These are phyloP conservation scores for Microctonus aethiopoides DNA, from an alignment of 2,888 invertebrate species.

Conservation along the genomic window DNA sequence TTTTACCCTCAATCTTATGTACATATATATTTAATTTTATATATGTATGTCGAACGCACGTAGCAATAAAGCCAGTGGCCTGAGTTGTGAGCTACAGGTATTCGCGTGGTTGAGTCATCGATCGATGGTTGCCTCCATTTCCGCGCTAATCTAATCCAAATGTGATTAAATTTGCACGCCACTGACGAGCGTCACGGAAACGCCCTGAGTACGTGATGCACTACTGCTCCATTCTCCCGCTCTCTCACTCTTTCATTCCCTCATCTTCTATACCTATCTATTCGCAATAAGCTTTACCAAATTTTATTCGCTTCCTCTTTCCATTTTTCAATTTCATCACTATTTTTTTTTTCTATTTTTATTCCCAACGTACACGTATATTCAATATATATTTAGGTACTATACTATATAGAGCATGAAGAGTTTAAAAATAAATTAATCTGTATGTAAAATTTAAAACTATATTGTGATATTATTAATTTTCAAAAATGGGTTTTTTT, in stretches of 20 bases:
- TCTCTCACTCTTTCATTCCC: constrained; percentile 2
- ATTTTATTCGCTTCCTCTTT: not conserved
- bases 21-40: not conserved
- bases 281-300: not conserved
- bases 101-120: constrained; percentile 33
- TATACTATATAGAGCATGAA: too few species aligned
- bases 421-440: too few species aligned
- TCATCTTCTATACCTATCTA: not conserved
- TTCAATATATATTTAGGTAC: too few species aligned
- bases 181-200: constrained; percentile 22
- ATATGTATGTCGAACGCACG: not conserved
- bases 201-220: not conserved
- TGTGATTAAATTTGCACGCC: constrained; percentile 33
- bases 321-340: not conserved
- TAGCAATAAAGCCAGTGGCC: not conserved
- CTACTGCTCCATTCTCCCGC: not conserved
- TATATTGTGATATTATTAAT: too few species aligned
- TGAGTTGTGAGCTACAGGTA: constrained; percentile 40
- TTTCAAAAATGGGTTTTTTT: too few species aligned
- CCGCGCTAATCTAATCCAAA: constrained; percentile 35
- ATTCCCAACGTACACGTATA: too few species aligned
- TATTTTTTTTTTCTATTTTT: not conserved
- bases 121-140: constrained; percentile 32
- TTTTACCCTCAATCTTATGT: constrained; percentile 1
- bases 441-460: too few species aligned